Base-by-base conservation (phyloP, 2,113 vertebrate species). In the Pedionomus torquatus region DNA sequence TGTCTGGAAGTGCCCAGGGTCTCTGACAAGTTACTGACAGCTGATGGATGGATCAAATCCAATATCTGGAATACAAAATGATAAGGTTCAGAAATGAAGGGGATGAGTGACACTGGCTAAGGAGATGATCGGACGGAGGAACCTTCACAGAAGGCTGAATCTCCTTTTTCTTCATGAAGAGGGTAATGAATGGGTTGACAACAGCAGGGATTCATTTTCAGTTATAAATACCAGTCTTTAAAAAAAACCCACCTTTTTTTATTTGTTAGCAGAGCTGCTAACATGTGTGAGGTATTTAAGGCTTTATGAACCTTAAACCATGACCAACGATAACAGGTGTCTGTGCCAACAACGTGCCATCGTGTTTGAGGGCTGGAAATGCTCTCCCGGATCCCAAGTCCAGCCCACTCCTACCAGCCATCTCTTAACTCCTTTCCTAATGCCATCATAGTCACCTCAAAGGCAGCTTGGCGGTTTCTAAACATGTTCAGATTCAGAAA, bases 21-120 rank as follows among this genome's bases (percentile, higher is more conserved):
- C 54, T 46, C 35, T 87, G 92, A 70, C 87, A 87, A 75, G 82
- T 5, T 30, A 10, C 61, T 77, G 95, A 86, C 90, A 94, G 87
- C 7, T 86, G 92, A 97, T 63, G 80, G 89, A 96, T 93, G 89
- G 69, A 96, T 95, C 66, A 83, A 89, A 95, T 19, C 69, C 92
- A 93, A 1, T 74, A 87, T 20, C 79, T 83, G 76, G 69, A 92
- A 94, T 41, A 54, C 31, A 52, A 65, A 92, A 66, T 64, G 68
- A 49, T 90, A 31, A 74, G 88, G 85, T 68, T 79, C 82, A 70
- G 72, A 20, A 83, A 25, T 5, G 64, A 82, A 76, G 72, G 46
- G 54, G 79, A 28, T 82, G 93, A 94, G 84, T 87, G 95, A 9
- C 93, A 93, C 76, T 20, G 82, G 79, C 58, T 41, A 4, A 93